A percentile compares a stretch with the other conserved stretches of the same genome.
Conservation (phyloP, 2,113 vertebrate genomes). For the Tylochromis polylepis region DNA sequence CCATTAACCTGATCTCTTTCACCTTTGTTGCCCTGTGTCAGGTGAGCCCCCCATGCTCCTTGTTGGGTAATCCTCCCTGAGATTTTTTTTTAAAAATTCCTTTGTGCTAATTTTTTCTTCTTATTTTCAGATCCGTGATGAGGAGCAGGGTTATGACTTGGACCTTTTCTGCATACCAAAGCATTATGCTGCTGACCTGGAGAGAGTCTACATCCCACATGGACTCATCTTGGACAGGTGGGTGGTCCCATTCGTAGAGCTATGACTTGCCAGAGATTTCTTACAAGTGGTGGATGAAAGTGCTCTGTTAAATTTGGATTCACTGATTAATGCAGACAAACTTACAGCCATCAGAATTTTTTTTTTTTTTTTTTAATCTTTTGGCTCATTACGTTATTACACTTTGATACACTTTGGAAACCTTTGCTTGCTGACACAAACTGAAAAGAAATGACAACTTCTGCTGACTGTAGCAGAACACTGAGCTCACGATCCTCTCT, state of each 20-base stretch:
- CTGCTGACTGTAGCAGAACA: slow-evolving; percentile 44
- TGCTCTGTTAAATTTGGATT: background rate
- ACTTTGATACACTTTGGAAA: background rate
- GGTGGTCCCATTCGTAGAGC: background rate
- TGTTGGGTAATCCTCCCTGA: background rate
- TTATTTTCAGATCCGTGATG: slow-evolving; percentile 86
- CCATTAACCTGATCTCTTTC: background rate
- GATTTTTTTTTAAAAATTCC: background rate
- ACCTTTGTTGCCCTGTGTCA: background rate
- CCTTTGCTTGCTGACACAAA: slow-evolving; percentile 15
- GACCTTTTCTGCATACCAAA: slow-evolving; percentile 98
- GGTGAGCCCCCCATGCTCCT: background rate
- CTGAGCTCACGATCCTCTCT: background rate
- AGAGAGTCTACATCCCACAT: slow-evolving; percentile 95
- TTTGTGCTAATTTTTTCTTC: background rate
- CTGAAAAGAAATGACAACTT: slow-evolving; percentile 9
- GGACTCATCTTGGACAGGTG: slow-evolving; percentile 98
- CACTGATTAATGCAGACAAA: background rate
- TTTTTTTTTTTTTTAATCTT: background rate
- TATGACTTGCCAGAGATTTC: background rate
- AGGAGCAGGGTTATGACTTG: slow-evolving; percentile 94
- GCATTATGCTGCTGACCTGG: slow-evolving; percentile 89
- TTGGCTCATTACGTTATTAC: background rate
- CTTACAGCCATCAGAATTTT: background rate
- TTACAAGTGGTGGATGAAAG: background rate